Conservation (phyloP, 2,888 invertebrate species). For the Limnephilus rhombicus region DNA sequence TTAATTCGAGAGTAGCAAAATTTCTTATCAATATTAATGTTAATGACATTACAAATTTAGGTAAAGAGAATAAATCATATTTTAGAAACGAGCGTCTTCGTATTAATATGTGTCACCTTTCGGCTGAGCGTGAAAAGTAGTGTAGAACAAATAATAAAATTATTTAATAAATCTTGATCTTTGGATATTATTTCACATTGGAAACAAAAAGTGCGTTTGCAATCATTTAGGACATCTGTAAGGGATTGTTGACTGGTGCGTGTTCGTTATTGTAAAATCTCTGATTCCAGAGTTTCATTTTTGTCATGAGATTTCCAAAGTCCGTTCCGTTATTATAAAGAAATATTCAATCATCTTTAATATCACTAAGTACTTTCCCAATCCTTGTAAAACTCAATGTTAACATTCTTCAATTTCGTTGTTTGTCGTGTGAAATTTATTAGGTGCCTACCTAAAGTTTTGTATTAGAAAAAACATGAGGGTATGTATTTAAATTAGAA, state of each 20-base stretch:
- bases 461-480: background rate
- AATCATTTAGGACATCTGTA: slow-evolving; percentile 59
- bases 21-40: slow-evolving; percentile 64
- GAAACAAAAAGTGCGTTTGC: slow-evolving; percentile 64
- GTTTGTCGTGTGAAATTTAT: background rate
- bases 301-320: background rate
- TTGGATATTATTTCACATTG: slow-evolving; percentile 60
- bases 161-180: slow-evolving; percentile 50
- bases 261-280: slow-evolving; percentile 30
- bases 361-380: background rate
- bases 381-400: background rate
- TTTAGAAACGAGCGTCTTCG: slow-evolving; percentile 51
- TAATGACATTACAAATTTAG: slow-evolving; percentile 61
- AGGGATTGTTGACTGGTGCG: background rate
- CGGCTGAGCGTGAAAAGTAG: slow-evolving; percentile 47
- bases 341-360: background rate
- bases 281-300: background rate
- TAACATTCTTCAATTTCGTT: background rate
- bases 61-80: slow-evolving; percentile 58
- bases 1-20: slow-evolving; percentile 62
- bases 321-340: background rate
- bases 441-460: background rate
- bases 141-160: slow-evolving; percentile 59
- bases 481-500: background rate
- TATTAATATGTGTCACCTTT: slow-evolving; percentile 8